Evolutionary conservation across 2,797 vertebrate species (phyloP), one percentile per base, ranked within the genome.

Genomic region (Nannoperca australis): DNA sequence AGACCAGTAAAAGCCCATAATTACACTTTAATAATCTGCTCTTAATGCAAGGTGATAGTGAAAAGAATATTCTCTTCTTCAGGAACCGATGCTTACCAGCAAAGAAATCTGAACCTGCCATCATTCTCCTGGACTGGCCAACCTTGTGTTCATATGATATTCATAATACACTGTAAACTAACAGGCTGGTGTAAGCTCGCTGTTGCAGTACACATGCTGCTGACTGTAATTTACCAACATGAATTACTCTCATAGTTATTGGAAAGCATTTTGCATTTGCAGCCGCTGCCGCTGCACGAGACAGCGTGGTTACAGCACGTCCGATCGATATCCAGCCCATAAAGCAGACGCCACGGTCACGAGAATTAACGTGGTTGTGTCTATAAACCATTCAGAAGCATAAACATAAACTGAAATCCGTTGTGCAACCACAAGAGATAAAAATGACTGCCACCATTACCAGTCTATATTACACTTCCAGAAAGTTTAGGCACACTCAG

Each of bases 401-500:
- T 78, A 78, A 86, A 86, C 79, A 59, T 60, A 40, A 89, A 80
- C 75, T 76, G 79, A 88, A 88, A 88, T 87, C 78, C 42, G 63
- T 72, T 86, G 71, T 84, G 78, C 82, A 75, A 82, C 88, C 83
- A 60, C 89, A 79, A 78, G 67, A 74, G 49, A 78, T 81, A 84
- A 81, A 82, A 81, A 74, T 70, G 79, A 83, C 85, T 62, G 73
- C 82, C 78, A 86, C 70, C 75, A 83, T 90, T 91, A 87, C 83
- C 81, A 89, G 86, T 83, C 88, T 84, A 83, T 84, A 90, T 90
- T 89, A 85, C 86, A 89, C 90, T 92, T 91, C 88, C 90, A 91
- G 89, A 92, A 93, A 92, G 88, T 92, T 93, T 89, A 90, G 81
- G 82, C 77, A 90, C 85, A 86, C 56, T 85, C 88, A 87, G 89